Evolutionary conservation across 2,113 vertebrate species (phyloP).

Genomic region (Rhegmatorhina hoffmannsi): DNA sequence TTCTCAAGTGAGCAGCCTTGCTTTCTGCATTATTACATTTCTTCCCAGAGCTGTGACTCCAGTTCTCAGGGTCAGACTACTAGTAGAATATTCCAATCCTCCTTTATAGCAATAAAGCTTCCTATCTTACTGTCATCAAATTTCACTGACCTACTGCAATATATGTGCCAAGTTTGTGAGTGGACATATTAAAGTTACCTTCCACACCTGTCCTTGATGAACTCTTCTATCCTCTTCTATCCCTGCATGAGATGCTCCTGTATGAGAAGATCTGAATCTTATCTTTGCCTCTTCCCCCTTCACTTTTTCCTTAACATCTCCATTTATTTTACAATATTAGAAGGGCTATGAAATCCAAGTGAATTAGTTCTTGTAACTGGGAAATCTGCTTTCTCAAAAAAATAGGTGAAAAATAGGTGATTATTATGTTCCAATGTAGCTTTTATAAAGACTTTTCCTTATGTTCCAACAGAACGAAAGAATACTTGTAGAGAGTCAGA

Average conservation of each 20-base stretch:
- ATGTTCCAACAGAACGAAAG: neutral
- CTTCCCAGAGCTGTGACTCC: neutral
- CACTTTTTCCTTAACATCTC: neutral
- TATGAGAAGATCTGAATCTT: neutral
- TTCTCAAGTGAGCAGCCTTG: neutral
- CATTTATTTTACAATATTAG: neutral
- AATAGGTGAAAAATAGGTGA: neutral
- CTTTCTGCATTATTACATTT: constrained; percentile 19
- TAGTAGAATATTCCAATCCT: neutral
- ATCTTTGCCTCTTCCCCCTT: neutral
- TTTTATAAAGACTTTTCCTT: neutral
- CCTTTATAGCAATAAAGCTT: neutral
- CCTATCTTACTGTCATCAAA: neutral
- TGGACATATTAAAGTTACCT: neutral
- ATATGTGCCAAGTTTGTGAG: neutral
- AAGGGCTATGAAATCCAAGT: neutral
- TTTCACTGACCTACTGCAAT: neutral
- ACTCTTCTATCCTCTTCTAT: neutral
- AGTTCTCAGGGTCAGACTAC: constrained; percentile 8
- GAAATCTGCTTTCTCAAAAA: neutral
- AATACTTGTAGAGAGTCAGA: neutral
- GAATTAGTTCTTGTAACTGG: neutral
- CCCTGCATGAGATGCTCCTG: neutral
- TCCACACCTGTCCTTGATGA: neutral
- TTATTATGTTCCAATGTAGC: neutral